Evolutionary conservation across 2,797 vertebrate genomes (phyloP), one percentile per base, ranked within the genome.

Genomic region (Oreochromis mossambicus): DNA sequence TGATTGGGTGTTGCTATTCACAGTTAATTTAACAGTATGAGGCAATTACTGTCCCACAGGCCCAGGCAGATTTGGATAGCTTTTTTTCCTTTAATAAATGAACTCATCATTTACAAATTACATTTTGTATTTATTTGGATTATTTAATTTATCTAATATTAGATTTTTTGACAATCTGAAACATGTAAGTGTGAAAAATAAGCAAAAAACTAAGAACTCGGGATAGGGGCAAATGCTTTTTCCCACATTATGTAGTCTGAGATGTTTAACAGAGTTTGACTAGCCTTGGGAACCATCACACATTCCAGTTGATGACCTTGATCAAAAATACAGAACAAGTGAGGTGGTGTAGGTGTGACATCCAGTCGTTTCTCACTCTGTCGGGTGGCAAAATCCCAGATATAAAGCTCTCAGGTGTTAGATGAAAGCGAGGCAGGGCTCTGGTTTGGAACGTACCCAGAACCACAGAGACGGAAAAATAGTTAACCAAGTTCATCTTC

Each of bases 341-440:
- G 1, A 14, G 24, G 4, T 17, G 6, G 32, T 48, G 24, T 1
- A 68, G 11, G 83, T 86, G 89, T 80, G 77, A 81, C 68, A 41
- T 84, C 51, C 81, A 89, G 82, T 58, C n/a, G 38, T 12, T 77
- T 83, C 77, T 51, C 81, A 38, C 48, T 61, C 24, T 11, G 81
- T 7, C 5, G 15, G 21, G 48, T 75, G 83, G 54, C 58, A 34
- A 8, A 41, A 29, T 8, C 32, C 13, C 9, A 41, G 8, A 68
- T 54, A 76, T 38, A 75, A 85, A 83, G 61, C 79, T 83, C 51
- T 81, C 70, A 87, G 80, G 83, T 82, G 78, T 75, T 43, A 73
- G 82, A 50, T 50, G 26, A 50, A 32, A 50, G 46, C 0, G 0
- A 50, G 70, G 70, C 26, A n/a, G 70, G 2, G 29, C 46, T 75